Base-by-base conservation (phyloP, 2,888 invertebrate genomes). In the Acleris cristana region DNA sequence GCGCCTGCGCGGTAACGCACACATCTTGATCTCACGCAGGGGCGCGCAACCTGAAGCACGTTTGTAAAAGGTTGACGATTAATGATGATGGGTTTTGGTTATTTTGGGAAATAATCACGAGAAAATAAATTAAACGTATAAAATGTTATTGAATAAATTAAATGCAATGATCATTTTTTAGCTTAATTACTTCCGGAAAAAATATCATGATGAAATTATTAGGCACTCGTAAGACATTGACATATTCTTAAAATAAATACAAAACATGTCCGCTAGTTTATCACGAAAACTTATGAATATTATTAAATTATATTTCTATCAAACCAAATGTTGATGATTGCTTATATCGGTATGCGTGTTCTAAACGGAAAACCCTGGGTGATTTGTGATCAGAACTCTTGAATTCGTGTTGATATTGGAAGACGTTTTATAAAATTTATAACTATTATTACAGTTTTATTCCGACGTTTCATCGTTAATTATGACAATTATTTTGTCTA, bases 1-100 rank as follows among this genome's bases (percentile, higher is more conserved):
- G 86, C 83, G 75, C 72, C 84, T 83, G 85, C 88, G 81, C 81
- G 77, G 87, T 88, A 88, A 87, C 81, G 87, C 87, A 88, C 90
- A 88, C 90, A 88, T 90, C 89, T 89, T 86, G 89, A 90, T 86
- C 83, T 80, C 61, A 48, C 73, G 65, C 76, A 78, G 81, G 76
- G 78, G 72, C 67, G 70, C 64, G 23, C 69, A 73, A 74, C 75
- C 30, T 72, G 56, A 19, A 40, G 56, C 56, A 21, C 21, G 40
- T 51, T 51, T 23, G 34, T 18, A 34, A 55, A 54, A 44, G 7
- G 40, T 44, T 56, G n/a, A 44, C 44, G 56, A 56, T 56, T 56
- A 18, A 40, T 56, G 56, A 56, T 44, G 56, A 44, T 12, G 18
- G n/a, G 12, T 44, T 56, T 21, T 3, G 19, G 44, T 34, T 56